These are phyloP conservation scores for Spea bombifrons DNA, from an alignment of 2,113 vertebrate species.

Conservation along the genomic window DNA sequence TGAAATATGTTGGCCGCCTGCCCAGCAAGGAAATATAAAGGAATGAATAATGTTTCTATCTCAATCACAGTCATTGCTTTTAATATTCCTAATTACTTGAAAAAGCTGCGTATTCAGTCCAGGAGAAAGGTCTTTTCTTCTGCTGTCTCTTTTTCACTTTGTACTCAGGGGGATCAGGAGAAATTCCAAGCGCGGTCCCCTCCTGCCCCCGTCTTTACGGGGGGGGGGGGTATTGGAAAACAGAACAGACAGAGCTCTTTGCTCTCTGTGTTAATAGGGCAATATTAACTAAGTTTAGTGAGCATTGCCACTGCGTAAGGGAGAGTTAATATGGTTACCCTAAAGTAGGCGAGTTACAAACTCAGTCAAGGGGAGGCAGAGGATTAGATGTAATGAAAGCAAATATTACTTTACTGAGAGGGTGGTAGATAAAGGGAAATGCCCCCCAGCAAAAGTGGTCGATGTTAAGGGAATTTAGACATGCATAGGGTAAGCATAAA, in stretches of 20 bases:
- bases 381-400: too few species aligned
- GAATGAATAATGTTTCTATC: slow-evolving; percentile 97
- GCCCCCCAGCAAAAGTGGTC: too few species aligned
- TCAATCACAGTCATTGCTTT: slow-evolving; percentile 86
- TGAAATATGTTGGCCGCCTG: slow-evolving; percentile 91
- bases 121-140: slow-evolving; percentile 59
- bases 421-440: too few species aligned
- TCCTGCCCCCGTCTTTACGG: slow-evolving; percentile 13
- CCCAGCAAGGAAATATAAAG: slow-evolving; percentile 90
- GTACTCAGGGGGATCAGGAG: slow-evolving; percentile 31
- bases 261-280: slow-evolving; percentile 19
- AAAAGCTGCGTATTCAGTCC: slow-evolving; percentile 75
- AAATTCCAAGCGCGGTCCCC: slow-evolving; percentile 9
- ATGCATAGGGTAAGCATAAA: too few species aligned
- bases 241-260: slow-evolving; percentile 5
- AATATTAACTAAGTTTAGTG: background rate
- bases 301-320: background rate
- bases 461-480: too few species aligned
- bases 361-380: too few species aligned
- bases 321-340: too few species aligned
- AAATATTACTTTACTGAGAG: too few species aligned
- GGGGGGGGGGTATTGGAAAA: slow-evolving; percentile 34
- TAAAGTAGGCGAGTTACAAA: too few species aligned
- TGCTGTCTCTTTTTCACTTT: slow-evolving; percentile 27
- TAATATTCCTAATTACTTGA: slow-evolving; percentile 90